These are phyloP conservation scores for Battus philenor DNA, from an alignment of 1,140 invertebrate genomes.

Conservation along the genomic window DNA sequence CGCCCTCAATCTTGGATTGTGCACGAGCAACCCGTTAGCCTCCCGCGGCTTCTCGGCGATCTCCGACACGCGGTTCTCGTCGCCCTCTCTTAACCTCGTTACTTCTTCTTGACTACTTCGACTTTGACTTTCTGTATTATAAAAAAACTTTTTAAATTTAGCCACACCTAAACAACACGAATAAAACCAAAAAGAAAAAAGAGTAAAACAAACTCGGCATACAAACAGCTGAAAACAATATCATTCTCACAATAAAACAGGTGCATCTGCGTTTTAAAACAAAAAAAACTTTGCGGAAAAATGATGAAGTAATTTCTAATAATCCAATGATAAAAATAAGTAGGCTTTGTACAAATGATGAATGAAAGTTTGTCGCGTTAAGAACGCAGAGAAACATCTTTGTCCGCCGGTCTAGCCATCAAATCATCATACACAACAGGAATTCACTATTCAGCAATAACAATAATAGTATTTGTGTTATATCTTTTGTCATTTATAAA, in stretches of 20 bases:
- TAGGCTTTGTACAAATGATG: no score
- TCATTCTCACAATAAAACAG: slow-evolving; percentile 22
- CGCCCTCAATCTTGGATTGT: slow-evolving; percentile 52
- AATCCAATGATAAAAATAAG: no score
- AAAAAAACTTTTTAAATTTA: background rate
- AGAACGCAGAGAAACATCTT: no score
- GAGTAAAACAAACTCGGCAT: background rate
- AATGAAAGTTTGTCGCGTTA: no score
- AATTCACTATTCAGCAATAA: no score
- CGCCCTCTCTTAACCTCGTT: slow-evolving; percentile 20
- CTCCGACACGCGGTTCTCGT: slow-evolving; percentile 23
- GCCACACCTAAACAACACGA: background rate
- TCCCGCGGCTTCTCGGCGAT: slow-evolving; percentile 26
- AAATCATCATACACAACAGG: no score
- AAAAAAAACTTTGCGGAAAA: no score
- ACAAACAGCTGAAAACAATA: slow-evolving; percentile 19
- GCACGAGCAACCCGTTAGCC: slow-evolving; percentile 40
- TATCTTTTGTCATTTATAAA: no score
- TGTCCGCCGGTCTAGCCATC: no score
- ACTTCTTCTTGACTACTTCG: slow-evolving; percentile 38
- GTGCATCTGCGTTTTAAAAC: no score
- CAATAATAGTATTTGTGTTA: no score
- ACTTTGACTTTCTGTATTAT: slow-evolving; percentile 43
- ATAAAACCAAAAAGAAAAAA: background rate
- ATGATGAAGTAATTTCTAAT: no score